Evolutionary conservation across 2,888 invertebrate genomes (phyloP), one percentile per base, ranked within the genome.

Genomic region (Cylloceria caligata): DNA sequence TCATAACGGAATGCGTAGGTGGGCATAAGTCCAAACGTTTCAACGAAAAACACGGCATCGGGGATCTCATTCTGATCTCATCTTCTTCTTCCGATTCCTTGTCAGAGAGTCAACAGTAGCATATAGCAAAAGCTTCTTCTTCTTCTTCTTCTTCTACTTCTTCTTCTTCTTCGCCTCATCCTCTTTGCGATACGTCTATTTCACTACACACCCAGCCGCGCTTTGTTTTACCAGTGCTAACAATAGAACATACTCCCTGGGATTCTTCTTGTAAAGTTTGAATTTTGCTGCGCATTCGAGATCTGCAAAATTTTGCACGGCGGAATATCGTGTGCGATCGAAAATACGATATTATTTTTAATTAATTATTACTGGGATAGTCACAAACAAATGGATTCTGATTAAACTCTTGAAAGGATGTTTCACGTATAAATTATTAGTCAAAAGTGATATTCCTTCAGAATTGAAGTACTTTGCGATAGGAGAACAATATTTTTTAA

Each of bases 21-120:
- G 74, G 74, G 74, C 80, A 55, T 9, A n/a, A 57, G 24, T 69
- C 80, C 74, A 74, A 73, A 24, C 36, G 19, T 67, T 27, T 4
- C 0, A 49, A 16, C 24, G 21, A 45, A 64, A 27, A 68, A 16
- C 24, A 19, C 47, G 52, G 68, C 57, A 36, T 36, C 74, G 6
- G 36, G 52, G 49, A 62, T 74, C 55, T 64, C 76, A 42, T 69
- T 64, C 62, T 47, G 9, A 78, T 73, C 64, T 77, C 64, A 45
- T 30, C 27, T 16, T 65, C 47, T 13, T 60, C 47, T 60, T 52
- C 55, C 65, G 55, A 55, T 55, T 27, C 13, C 47, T 27, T 30
- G 16, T 21, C 6, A 30, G 45, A 16, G 47, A 55, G 34, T 47
- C 3, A 27, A 47, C 42, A 36, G 24, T 47, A 34, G 45, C 30